Base-by-base conservation (phyloP, 92 coral and sea anemone species). In the Palythoa grandiflora region DNA sequence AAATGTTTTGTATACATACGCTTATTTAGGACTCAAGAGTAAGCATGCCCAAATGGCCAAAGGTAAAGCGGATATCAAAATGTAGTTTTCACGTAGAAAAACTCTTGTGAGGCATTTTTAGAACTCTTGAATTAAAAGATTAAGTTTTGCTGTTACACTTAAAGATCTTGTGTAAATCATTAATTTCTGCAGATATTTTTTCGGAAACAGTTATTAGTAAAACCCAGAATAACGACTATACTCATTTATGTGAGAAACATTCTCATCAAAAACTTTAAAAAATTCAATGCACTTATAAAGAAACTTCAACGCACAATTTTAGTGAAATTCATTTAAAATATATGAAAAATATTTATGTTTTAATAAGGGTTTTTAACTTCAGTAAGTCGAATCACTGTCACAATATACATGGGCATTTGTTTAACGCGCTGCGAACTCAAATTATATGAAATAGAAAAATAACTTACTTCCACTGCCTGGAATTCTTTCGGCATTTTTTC, bases 271-370 rank as follows among this genome's bases (percentile, higher is more conserved):
- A 53, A 53, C 60, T 53, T 53, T 53, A 53, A 53, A 53, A 53
- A 53, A 28, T 53, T 53, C 60, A 53, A 2, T 53, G 60, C 60
- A 53, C 60, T 53, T 53, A 53, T 53, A 53, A 15, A 53, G 14
- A 53, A 15, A 28, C 28, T 28, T 28, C 28, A 28, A 28, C 28
- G 28, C 28, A 28, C 28, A 28, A 28, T 28, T 28, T 53, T 53
- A 53, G 60, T 53, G 60, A 53, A 53, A 53, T 53, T 8, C 60
- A 53, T 53, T 11, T 53, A 53, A 53, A 53, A 53, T 53, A 53
- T 53, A 53, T 53, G 60, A 53, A 53, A 53, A 53, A 83, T 60
- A 83, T 39, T 59, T 59, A 61, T 59, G 39, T 73, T 59, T 21
- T 28, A 21, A 6, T 51, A 59, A 13, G 44, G 28, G 28, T 28